A percentile compares a stretch with the other conserved stretches of the same genome.
These are phyloP conservation scores for Cinclus mexicanus DNA, from an alignment of 2,113 vertebrate species.

Conservation along the genomic window DNA sequence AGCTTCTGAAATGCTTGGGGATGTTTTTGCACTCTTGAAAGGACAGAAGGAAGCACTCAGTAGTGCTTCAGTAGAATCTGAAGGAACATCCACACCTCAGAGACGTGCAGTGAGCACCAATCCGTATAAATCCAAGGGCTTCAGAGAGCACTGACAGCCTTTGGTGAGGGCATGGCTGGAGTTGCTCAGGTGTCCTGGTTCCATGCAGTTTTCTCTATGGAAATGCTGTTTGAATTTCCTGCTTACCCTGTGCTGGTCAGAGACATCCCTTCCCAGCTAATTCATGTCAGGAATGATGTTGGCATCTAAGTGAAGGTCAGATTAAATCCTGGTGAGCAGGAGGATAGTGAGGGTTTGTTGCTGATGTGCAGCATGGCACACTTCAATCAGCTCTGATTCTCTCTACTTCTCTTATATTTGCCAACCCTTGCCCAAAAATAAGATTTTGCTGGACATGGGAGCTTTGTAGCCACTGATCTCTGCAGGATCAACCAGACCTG, in stretches of 20 bases:
- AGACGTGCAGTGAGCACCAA: background rate
- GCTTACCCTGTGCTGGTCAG: background rate
- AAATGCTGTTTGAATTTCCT: background rate
- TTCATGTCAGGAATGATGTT: background rate
- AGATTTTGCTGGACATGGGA: background rate
- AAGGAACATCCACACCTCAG: background rate
- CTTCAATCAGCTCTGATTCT: background rate
- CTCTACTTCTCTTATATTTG: background rate
- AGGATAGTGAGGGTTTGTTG: background rate
- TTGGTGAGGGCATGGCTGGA: background rate
- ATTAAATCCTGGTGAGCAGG: background rate
- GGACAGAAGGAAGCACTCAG: background rate
- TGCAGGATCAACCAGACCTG: background rate
- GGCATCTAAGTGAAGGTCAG: background rate
- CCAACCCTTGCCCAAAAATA: background rate
- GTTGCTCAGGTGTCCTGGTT: background rate
- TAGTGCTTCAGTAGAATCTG: background rate
- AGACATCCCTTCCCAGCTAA: background rate
- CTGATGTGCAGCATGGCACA: rapidly evolving
- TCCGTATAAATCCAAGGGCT: background rate
- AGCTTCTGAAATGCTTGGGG: background rate
- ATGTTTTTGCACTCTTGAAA: background rate
- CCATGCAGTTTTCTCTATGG: background rate
- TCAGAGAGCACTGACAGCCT: background rate
- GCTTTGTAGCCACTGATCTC: background rate